Conservation (phyloP, 2,888 invertebrate genomes). For the Heliconius cydno region DNA sequence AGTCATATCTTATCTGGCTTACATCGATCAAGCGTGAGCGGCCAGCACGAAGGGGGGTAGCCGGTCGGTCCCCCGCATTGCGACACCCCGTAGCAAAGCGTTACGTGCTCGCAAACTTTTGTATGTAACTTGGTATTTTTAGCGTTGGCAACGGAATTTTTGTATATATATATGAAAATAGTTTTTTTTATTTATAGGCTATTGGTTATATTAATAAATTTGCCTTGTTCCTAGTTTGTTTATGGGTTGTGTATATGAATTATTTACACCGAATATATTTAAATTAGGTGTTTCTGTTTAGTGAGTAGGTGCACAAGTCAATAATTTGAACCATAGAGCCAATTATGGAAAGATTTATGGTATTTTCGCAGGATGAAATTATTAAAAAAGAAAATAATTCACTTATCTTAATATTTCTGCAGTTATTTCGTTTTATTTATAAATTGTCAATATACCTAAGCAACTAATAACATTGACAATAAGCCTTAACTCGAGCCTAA, state of each 20-base stretch:
- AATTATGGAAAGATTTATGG: neutral
- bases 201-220: neutral
- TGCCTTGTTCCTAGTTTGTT: neutral
- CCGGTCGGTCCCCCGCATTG: conserved; percentile 37
- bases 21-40: conserved; percentile 36
- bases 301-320: neutral
- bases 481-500: neutral
- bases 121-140: conserved; percentile 17
- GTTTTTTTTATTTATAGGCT: neutral
- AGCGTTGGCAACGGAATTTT: neutral
- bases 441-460: neutral
- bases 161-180: neutral
- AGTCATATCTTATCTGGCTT: conserved; percentile 33
- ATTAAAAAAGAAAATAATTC: neutral
- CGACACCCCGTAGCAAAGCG: conserved; percentile 37
- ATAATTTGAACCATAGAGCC: neutral
- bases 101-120: conserved; percentile 28
- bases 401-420: neutral
- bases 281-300: neutral
- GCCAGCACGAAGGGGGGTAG: conserved; percentile 32
- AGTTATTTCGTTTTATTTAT: neutral
- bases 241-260: no score
- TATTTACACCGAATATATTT: neutral
- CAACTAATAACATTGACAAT: neutral
- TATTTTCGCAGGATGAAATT: neutral